Percentiles rank a stretch among this genome's conserved stretches.
Evolutionary conservation across 2,797 vertebrate species (phyloP).

Genomic region (Carcharodon carcharias): DNA sequence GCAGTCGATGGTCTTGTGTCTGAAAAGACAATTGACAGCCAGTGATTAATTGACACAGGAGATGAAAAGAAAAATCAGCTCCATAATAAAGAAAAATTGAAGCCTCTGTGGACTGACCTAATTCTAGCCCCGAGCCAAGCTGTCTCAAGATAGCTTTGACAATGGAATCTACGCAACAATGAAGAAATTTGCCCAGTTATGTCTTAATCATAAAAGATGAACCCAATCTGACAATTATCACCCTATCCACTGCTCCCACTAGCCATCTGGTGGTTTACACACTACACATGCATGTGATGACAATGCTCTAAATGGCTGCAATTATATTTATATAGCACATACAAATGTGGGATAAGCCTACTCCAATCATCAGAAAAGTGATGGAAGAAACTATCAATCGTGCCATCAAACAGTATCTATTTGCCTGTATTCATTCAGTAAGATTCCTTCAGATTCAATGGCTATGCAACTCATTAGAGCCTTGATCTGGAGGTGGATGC

Average conservation of each 20-base stretch:
- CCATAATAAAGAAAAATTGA: not conserved
- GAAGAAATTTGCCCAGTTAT: not conserved
- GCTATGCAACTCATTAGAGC: no score
- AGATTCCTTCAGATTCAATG: no score
- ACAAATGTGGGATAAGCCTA: no score
- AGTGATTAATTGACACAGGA: not conserved
- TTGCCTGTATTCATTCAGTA: no score
- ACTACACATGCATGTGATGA: not conserved
- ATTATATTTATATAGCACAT: not conserved
- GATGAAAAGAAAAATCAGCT: not conserved
- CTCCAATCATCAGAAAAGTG: no score
- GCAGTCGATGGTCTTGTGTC: not conserved
- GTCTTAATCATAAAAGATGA: not conserved
- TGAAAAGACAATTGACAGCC: not conserved
- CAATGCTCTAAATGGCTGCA: not conserved
- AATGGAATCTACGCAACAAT: not conserved
- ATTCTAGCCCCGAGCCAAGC: not conserved
- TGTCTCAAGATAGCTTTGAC: no score
- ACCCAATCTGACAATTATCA: not conserved
- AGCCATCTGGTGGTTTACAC: not conserved
- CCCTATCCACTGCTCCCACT: not conserved
- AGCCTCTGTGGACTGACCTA: not conserved
- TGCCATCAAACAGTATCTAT: no score
- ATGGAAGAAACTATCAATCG: no score
- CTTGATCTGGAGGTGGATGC: no score